Evolutionary conservation across 35 echinoderm and acorn worm species (phyloP).

Genomic region (Hemicentrotus pulcherrimus): DNA sequence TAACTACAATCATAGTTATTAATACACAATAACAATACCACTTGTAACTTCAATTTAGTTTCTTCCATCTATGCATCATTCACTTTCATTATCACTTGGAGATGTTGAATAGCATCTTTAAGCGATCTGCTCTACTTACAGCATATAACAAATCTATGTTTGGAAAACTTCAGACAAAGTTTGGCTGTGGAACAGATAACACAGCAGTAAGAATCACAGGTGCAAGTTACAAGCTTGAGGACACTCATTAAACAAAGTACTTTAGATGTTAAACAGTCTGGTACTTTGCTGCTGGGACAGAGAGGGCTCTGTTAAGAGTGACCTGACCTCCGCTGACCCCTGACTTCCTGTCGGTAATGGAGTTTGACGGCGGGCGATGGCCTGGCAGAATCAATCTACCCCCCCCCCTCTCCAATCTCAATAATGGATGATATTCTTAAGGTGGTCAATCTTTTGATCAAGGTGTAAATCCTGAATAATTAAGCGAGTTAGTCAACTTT

Average conservation of each 20-base stretch:
- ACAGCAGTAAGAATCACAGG: neutral
- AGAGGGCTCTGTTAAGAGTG: neutral
- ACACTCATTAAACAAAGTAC: neutral
- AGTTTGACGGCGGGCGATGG: neutral
- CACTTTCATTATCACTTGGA: neutral
- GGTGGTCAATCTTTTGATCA: too few relatives aligned
- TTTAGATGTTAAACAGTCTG: neutral
- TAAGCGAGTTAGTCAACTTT: too few relatives aligned
- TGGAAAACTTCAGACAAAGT: neutral
- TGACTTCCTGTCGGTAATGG: neutral
- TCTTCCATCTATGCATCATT: too few relatives aligned
- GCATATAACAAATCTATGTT: neutral
- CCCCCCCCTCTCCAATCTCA: neutral
- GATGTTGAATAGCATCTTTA: neutral
- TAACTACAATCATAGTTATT: too few relatives aligned
- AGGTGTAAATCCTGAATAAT: too few relatives aligned
- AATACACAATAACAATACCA: too few relatives aligned
- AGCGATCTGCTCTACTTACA: neutral
- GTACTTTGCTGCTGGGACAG: neutral
- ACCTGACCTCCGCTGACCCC: neutral
- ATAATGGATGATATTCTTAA: neutral
- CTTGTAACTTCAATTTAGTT: too few relatives aligned
- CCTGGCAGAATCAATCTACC: neutral
- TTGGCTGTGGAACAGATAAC: neutral
- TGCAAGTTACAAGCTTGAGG: neutral